These are phyloP conservation scores for Microcebus tavaratra DNA, from an alignment of 2,113 vertebrate species.

Conservation along the genomic window DNA sequence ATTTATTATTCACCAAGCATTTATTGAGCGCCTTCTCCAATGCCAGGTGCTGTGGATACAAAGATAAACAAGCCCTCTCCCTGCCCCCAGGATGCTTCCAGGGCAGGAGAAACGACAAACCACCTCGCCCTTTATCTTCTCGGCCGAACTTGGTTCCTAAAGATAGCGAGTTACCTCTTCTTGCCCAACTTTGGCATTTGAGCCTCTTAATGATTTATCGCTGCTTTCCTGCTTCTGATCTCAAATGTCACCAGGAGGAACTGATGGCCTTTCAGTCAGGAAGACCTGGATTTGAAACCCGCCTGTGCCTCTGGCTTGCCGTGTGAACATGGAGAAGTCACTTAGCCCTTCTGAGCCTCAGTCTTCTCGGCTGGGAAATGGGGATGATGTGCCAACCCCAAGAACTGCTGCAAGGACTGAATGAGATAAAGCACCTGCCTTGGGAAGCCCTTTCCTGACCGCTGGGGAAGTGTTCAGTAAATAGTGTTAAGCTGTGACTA, in stretches of 20 bases:
- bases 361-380: background rate
- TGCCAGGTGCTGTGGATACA: background rate
- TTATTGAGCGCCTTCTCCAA: background rate
- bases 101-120: background rate
- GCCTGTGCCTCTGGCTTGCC: background rate
- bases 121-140: background rate
- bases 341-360: background rate
- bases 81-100: fast-evolving
- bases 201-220: background rate
- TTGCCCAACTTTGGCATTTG: background rate
- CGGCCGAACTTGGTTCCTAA: background rate
- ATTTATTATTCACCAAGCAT: background rate
- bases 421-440: background rate
- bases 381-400: background rate
- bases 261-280: background rate
- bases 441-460: background rate
- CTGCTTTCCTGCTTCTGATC: background rate
- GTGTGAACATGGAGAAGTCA: background rate
- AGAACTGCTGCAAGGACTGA: background rate
- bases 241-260: background rate
- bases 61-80: background rate
- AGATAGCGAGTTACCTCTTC: background rate
- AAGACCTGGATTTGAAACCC: background rate
- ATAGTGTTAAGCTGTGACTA: background rate
- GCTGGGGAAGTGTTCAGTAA: background rate